phyloP scores from a whole-genome alignment of 2,113 vertebrate genomes.

The Apus apus region DNA sequence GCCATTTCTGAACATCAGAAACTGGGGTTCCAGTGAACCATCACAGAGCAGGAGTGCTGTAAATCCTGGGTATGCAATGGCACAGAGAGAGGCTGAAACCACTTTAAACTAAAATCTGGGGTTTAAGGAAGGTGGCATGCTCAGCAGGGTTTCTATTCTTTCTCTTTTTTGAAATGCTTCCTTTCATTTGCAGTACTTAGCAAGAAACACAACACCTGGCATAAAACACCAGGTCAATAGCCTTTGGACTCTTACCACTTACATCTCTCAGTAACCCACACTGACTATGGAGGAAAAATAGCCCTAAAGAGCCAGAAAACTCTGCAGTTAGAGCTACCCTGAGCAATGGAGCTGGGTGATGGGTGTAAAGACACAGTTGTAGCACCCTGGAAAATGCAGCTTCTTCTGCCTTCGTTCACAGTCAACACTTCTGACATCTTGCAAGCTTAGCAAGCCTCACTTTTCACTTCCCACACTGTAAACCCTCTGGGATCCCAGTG shows the following conservation, averaged over 20 bases:
- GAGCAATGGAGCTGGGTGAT: background rate
- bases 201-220: background rate
- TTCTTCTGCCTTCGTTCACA: background rate
- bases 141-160: background rate
- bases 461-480: too few relatives aligned
- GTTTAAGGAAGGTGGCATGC: background rate
- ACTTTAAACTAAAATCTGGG: background rate
- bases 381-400: background rate
- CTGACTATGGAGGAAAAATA: rapidly evolving
- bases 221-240: background rate
- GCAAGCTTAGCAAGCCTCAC: background rate
- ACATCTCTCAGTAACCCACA: background rate
- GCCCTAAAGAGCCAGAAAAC: background rate
- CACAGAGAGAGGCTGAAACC: background rate
- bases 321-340: background rate
- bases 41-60: background rate
- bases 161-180: background rate
- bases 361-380: background rate
- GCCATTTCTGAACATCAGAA: background rate
- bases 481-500: background rate
- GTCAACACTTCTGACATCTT: background rate
- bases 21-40: background rate
- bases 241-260: background rate
- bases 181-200: background rate
- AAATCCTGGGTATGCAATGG: background rate